phyloP scores from a whole-genome alignment of 2,888 invertebrate genomes.

The Schizaphis graminum region DNA sequence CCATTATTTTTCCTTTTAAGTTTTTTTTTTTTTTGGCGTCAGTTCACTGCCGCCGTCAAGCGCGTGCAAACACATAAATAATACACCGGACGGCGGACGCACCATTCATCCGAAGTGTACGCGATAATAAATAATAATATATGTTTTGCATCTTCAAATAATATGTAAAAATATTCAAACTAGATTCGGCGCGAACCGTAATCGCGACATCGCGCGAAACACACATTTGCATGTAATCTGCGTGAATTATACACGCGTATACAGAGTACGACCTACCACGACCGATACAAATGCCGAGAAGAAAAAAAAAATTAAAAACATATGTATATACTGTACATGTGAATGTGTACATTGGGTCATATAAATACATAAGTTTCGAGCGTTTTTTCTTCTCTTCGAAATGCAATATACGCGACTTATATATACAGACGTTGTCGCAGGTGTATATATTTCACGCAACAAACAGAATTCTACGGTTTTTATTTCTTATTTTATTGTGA shows the following conservation, averaged over 20 bases:
- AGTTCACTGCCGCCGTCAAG: not conserved
- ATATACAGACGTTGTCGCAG: not conserved
- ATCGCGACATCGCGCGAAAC: constrained; percentile 25
- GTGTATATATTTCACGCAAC: not conserved
- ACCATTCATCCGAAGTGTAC: not conserved
- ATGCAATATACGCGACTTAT: not conserved
- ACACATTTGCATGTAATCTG: constrained; percentile 40
- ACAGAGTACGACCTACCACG: not conserved
- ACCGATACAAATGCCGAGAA: not conserved
- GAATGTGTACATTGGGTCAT: not conserved
- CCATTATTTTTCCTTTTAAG: not conserved
- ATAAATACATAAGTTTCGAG: not conserved
- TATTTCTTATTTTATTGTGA: constrained; percentile 27
- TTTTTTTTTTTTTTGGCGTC: constrained; percentile 22
- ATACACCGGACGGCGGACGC: not conserved
- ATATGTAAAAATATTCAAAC: constrained; percentile 56
- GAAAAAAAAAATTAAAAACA: not conserved
- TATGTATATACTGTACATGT: too few relatives aligned
- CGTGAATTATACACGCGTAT: constrained; percentile 14
- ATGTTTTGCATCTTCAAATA: constrained; percentile 37
- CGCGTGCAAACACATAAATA: not conserved
- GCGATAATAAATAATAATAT: constrained; percentile 27
- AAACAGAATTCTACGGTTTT: not conserved
- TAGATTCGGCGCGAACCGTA: constrained; percentile 1
- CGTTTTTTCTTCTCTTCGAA: not conserved